phyloP scores from a whole-genome alignment of 2,797 vertebrate genomes.

The Onychomys torridus region DNA sequence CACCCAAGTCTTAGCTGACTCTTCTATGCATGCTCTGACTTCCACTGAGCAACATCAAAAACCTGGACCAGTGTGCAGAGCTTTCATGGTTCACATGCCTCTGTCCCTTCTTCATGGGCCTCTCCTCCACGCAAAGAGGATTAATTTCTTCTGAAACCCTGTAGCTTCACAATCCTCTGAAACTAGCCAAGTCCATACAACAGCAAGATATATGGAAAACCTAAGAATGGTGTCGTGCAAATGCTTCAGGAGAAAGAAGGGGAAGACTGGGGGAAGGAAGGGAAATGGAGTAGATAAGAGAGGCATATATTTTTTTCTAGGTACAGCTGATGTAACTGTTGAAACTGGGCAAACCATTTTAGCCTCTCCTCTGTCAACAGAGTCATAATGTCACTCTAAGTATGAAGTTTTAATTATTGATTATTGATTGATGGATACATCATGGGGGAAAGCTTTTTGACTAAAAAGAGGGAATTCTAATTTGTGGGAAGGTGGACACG shows the following conservation, averaged over 20 bases:
- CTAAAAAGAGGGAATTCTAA: background rate
- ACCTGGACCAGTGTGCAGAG: background rate
- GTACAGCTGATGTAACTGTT: background rate
- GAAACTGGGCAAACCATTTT: constrained; percentile 6
- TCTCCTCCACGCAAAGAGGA: background rate
- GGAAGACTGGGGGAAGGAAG: too few species aligned
- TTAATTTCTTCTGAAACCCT: background rate
- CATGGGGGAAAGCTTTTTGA: background rate
- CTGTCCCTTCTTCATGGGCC: background rate
- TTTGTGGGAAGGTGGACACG: background rate
- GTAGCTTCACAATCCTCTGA: background rate
- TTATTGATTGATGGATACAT: background rate
- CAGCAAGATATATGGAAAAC: background rate
- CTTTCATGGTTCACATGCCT: background rate
- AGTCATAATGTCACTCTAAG: background rate
- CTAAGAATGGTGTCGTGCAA: background rate
- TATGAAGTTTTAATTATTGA: background rate
- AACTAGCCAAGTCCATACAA: background rate
- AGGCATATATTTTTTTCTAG: background rate
- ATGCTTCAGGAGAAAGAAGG: background rate
- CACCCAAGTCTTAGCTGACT: background rate
- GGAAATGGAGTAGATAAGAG: background rate
- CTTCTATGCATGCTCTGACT: background rate
- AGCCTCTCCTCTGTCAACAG: background rate
- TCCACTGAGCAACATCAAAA: background rate